phyloP scores from a whole-genome alignment of 2,113 vertebrate genomes.

The Caracal caracal region DNA sequence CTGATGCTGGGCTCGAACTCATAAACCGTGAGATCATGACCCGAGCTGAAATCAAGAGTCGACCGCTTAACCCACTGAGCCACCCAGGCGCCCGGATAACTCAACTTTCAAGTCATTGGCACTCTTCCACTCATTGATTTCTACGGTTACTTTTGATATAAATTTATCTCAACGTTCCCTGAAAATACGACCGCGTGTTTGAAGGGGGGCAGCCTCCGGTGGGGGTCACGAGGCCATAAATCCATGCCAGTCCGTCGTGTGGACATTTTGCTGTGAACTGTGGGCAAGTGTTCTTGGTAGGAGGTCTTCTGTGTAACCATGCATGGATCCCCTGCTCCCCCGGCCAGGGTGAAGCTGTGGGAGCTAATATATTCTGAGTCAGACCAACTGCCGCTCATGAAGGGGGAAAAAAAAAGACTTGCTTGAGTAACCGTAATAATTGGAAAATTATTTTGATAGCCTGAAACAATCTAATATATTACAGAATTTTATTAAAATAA shows the following conservation, averaged over 20 bases:
- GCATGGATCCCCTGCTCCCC: slow-evolving; percentile 90
- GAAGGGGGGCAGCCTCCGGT: slow-evolving; percentile 80
- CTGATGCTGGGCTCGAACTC: no score
- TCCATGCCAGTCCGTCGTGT: slow-evolving; percentile 79
- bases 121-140: not conserved
- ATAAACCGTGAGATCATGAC: no score
- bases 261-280: slow-evolving; percentile 81
- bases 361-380: slow-evolving; percentile 96
- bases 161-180: not conserved
- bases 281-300: slow-evolving; percentile 87
- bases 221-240: slow-evolving; percentile 84
- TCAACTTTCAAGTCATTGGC: not conserved
- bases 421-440: slow-evolving; percentile 99
- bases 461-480: slow-evolving; percentile 99
- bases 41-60: no score
- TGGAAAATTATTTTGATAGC: slow-evolving; percentile 99
- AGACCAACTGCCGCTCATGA: slow-evolving; percentile 95
- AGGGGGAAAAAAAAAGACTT: slow-evolving; percentile 90
- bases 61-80: no score
- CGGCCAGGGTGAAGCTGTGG: slow-evolving; percentile 93
- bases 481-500: slow-evolving; percentile 99
- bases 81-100: no score
- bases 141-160: not conserved
- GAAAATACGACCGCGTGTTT: slow-evolving; percentile 23
- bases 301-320: slow-evolving; percentile 92